A percentile compares a stretch with the other conserved stretches of the same genome.
Conservation (phyloP, 2,797 vertebrate species). For the Manis crassicaudata region DNA sequence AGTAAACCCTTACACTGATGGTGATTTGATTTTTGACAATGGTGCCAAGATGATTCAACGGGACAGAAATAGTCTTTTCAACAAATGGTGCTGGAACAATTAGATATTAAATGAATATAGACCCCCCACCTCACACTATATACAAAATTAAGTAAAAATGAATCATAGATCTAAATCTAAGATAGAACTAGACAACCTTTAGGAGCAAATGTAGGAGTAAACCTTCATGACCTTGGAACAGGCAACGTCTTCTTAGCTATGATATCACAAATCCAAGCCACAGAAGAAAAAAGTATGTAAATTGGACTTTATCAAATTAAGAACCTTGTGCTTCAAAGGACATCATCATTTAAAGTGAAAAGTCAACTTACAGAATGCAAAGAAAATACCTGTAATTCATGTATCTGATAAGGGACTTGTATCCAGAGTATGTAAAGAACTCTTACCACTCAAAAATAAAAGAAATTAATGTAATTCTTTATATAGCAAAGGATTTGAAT, state of each 20-base stretch:
- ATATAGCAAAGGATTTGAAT: background rate
- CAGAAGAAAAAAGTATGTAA: background rate
- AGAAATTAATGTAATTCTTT: background rate
- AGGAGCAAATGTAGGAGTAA: background rate
- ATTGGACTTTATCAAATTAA: background rate
- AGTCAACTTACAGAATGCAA: background rate
- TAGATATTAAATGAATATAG: background rate
- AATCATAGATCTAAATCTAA: background rate
- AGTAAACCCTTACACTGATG: background rate
- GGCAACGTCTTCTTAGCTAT: conserved; percentile 14
- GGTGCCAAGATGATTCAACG: background rate
- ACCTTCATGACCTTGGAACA: background rate
- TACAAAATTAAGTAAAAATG: conserved; percentile 28
- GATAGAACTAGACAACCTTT: background rate
- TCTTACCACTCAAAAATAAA: background rate
- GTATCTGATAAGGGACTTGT: background rate
- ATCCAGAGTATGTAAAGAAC: background rate
- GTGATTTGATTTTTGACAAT: background rate
- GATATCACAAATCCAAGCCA: background rate
- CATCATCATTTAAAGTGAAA: background rate
- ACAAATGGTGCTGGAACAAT: background rate
- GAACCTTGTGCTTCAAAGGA: background rate
- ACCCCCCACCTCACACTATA: background rate
- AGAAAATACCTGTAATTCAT: background rate
- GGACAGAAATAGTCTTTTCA: background rate